Evolutionary conservation across 2,113 vertebrate genomes (phyloP).

Genomic region (Rhea pennata): DNA sequence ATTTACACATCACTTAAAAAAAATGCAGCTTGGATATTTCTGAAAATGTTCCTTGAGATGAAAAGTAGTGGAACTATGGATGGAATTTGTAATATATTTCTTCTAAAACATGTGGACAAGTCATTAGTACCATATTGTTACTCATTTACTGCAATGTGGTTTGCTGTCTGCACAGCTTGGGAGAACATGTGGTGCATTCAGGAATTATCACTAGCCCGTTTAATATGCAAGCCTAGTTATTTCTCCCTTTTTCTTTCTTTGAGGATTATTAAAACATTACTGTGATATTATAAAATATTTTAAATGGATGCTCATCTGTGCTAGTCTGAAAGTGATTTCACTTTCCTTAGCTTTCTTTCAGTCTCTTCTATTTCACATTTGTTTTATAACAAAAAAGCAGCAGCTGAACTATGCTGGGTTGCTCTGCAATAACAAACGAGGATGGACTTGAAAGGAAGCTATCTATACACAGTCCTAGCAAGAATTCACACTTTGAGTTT

Average conservation of each 20-base stretch:
- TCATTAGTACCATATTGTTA: neutral
- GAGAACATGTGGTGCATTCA: neutral
- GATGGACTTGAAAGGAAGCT: neutral
- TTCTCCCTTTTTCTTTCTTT: neutral
- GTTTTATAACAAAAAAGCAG: neutral
- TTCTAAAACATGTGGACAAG: neutral
- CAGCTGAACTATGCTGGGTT: neutral
- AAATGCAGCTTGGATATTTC: neutral
- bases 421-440: neutral
- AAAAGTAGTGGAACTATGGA: neutral
- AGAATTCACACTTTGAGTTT: neutral
- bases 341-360: neutral
- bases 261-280: constrained; percentile 20
- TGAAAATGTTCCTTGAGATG: neutral
- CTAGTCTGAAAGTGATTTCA: neutral
- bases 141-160: neutral
- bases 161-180: neutral
- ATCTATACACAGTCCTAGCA: neutral
- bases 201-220: neutral
- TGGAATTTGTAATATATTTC: neutral
- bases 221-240: neutral
- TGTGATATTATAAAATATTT: neutral
- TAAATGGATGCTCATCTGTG: neutral
- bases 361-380: neutral
- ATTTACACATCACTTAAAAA: neutral